A percentile compares a stretch with the other conserved stretches of the same genome.
Evolutionary conservation across 2,888 invertebrate species (phyloP).

Genomic region (Brassicogethes aeneus): DNA sequence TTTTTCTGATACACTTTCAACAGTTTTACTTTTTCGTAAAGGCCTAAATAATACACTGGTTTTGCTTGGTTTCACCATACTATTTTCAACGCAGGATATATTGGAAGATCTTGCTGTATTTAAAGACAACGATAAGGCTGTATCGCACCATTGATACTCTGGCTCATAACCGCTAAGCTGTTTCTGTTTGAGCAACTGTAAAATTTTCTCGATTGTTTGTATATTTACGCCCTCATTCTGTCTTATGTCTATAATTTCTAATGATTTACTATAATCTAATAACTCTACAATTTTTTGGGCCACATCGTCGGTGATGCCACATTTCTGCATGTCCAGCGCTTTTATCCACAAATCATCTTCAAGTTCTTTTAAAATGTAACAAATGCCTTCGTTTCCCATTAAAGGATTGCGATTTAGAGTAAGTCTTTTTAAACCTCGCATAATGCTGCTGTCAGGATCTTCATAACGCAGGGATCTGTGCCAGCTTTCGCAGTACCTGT

Average conservation of each 20-base stretch:
- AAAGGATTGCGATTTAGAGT: conserved; percentile 60
- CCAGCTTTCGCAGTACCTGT: conserved; percentile 74
- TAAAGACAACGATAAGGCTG: conserved; percentile 24
- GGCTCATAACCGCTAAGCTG: conserved; percentile 25
- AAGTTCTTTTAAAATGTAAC: conserved; percentile 55
- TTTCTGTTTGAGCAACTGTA: conserved; percentile 32
- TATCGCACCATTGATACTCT: conserved; percentile 36
- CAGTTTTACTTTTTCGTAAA: conserved; percentile 24
- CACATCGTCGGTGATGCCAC: conserved; percentile 58
- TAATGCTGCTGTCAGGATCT: conserved; percentile 59
- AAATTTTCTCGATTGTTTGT: conserved; percentile 29
- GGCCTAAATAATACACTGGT: conserved; percentile 13
- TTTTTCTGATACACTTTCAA: conserved; percentile 16
- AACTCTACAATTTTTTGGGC: conserved; percentile 50
- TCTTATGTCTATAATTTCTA: conserved; percentile 61
- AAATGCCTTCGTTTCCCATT: conserved; percentile 56
- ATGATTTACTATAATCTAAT: conserved; percentile 53
- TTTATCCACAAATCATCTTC: conserved; percentile 76
- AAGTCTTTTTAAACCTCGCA: conserved; percentile 63
- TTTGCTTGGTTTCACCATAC: conserved; percentile 21
- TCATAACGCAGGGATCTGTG: conserved; percentile 70
- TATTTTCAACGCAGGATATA: background rate
- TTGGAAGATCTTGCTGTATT: conserved; percentile 19
- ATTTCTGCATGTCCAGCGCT: conserved; percentile 67
- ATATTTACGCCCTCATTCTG: conserved; percentile 43